Evolutionary conservation across 2,888 invertebrate species (phyloP).

Genomic region (Calliopum simillimum): DNA sequence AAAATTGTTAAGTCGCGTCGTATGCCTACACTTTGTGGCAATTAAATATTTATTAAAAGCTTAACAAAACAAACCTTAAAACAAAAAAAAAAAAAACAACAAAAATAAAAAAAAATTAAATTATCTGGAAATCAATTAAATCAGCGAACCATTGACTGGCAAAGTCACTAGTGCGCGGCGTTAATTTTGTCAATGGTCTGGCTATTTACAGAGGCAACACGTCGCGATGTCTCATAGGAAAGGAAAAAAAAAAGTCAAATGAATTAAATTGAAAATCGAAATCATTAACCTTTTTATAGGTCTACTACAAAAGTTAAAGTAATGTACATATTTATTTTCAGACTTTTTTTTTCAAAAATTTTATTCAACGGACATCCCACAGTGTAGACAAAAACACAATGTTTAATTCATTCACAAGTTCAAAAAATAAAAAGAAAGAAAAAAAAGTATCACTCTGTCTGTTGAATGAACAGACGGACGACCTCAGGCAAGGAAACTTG

Average conservation of each 20-base stretch:
- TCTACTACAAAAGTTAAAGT: not conserved
- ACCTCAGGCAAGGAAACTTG: not conserved
- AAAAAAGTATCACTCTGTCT: not conserved
- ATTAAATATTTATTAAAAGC: not conserved
- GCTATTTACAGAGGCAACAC: too few relatives aligned
- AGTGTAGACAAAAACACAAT: too few relatives aligned
- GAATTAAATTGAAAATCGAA: not conserved
- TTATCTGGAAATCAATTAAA: not conserved
- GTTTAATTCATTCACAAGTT: not conserved
- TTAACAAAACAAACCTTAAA: too few relatives aligned
- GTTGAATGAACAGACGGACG: not conserved
- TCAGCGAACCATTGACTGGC: too few relatives aligned
- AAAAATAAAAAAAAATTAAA: not conserved
- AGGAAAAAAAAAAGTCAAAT: not conserved
- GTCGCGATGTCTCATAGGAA: too few relatives aligned
- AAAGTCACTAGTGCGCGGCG: too few relatives aligned
- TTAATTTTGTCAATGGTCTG: too few relatives aligned
- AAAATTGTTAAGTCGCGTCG: not conserved
- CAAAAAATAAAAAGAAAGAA: not conserved
- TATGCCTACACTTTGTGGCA: slow-evolving; percentile 1
- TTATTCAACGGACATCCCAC: not conserved
- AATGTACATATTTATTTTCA: not conserved
- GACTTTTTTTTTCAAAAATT: not conserved
- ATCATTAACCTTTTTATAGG: slow-evolving; percentile 3
- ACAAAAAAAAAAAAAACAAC: too few relatives aligned